Percentiles rank a stretch among this genome's conserved stretches.
phyloP scores from a whole-genome alignment of 2,113 vertebrate species.

The Pluvialis apricaria region DNA sequence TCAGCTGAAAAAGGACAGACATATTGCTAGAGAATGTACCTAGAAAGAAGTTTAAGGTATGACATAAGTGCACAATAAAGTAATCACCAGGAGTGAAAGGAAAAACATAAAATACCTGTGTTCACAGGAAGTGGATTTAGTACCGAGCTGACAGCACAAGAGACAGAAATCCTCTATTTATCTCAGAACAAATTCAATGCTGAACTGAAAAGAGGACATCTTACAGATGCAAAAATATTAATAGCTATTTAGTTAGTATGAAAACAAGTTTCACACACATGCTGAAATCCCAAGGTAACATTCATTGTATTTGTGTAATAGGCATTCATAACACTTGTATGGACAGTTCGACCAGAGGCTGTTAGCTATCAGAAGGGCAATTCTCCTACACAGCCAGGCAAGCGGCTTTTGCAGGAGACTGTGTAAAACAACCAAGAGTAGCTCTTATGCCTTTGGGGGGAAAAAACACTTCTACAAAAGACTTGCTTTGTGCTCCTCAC shows the following conservation, averaged over 20 bases:
- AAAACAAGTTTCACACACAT: neutral
- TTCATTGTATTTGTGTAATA: neutral
- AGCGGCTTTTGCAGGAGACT: neutral
- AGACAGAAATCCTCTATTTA: neutral
- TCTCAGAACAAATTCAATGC: neutral
- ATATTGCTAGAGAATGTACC: neutral
- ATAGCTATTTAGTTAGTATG: neutral
- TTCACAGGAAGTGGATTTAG: neutral
- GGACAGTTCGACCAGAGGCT: neutral
- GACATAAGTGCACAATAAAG: neutral
- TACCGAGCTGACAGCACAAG: neutral
- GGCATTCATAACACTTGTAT: neutral
- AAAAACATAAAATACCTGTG: neutral
- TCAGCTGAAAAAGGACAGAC: neutral
- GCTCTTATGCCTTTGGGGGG: accelerated
- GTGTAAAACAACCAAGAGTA: neutral
- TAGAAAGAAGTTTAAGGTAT: neutral
- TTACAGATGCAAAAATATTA: neutral
- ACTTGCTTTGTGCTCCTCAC: neutral
- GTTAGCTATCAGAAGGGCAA: neutral
- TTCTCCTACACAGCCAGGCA: neutral
- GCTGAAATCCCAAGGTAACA: neutral
- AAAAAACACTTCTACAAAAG: neutral
- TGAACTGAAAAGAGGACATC: neutral
- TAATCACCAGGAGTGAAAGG: neutral